Percentiles rank a stretch among this genome's conserved stretches.
Evolutionary conservation across 2,113 vertebrate species (phyloP).

Genomic region (Amphilophus citrinellus): DNA sequence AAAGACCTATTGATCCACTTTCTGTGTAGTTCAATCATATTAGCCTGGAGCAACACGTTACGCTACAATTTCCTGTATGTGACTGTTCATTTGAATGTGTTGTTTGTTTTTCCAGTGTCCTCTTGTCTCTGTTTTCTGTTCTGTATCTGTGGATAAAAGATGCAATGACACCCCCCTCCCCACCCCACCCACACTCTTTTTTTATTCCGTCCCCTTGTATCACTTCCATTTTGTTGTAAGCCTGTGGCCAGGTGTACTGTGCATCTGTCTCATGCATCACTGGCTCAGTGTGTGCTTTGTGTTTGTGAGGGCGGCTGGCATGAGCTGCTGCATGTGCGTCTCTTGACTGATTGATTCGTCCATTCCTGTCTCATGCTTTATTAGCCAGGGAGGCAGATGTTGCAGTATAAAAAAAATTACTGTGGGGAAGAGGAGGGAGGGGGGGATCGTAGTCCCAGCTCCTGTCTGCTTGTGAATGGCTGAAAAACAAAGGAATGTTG

Average conservation of each 20-base stretch:
- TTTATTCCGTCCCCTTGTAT: constrained; percentile 28
- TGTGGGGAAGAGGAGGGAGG: not conserved
- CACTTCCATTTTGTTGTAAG: constrained; percentile 43
- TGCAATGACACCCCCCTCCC: not conserved
- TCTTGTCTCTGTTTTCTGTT: not conserved
- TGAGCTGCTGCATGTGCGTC: constrained; percentile 27
- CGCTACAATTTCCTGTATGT: constrained; percentile 16
- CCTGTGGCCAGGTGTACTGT: constrained; percentile 44
- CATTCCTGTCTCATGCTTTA: constrained; percentile 60
- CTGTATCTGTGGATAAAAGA: constrained; percentile 4
- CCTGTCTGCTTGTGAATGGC: not conserved
- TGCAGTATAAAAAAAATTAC: constrained; percentile 29
- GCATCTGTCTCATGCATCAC: constrained; percentile 47
- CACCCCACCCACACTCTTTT: not conserved
- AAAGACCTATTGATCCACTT: constrained; percentile 61
- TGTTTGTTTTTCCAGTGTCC: constrained; percentile 19
- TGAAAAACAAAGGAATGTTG: constrained; percentile 48
- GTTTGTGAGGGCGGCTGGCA: constrained; percentile 6
- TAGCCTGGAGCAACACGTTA: constrained; percentile 26
- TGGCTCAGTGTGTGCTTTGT: constrained; percentile 24
- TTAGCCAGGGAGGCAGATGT: constrained; percentile 62
- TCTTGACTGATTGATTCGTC: constrained; percentile 67
- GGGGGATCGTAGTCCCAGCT: not conserved
- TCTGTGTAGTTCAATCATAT: constrained; percentile 25
- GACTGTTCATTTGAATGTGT: not conserved